Conservation (phyloP, 2,888 invertebrate genomes). For the Beris chalybata region DNA sequence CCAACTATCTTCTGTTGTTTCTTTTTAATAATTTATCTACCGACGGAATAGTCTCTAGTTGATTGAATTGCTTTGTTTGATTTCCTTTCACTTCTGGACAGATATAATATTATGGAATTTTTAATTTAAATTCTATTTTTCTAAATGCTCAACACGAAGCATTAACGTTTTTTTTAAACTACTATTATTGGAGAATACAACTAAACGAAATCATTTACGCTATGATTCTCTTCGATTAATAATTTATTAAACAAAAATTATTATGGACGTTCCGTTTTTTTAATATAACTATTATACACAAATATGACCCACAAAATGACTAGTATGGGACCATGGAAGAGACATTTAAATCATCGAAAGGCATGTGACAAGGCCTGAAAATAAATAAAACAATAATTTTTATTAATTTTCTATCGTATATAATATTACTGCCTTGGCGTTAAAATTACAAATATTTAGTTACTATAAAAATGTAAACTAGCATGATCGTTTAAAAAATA, state of each 20-base stretch:
- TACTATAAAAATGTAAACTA: too few relatives aligned
- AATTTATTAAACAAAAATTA: neutral
- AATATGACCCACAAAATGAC: constrained; percentile 18
- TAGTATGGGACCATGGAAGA: constrained; percentile 23
- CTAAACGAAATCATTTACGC: neutral
- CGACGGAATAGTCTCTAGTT: too few relatives aligned
- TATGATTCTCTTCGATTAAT: neutral
- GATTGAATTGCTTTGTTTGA: neutral
- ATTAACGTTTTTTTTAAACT: neutral
- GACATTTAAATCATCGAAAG: constrained; percentile 44
- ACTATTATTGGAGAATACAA: neutral
- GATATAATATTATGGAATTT: neutral
- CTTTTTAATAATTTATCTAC: constrained; percentile 5
- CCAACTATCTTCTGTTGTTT: constrained; percentile 44
- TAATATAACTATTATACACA: constrained; percentile 19
- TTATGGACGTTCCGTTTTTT: constrained; percentile 15
- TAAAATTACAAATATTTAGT: too few relatives aligned
- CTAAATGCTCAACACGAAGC: neutral
- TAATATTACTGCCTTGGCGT: too few relatives aligned
- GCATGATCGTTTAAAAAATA: too few relatives aligned
- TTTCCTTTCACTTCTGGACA: neutral
- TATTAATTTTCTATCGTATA: too few relatives aligned
- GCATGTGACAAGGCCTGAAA: constrained; percentile 57
- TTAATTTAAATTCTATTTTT: neutral
- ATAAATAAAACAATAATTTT: constrained; percentile 31